Conservation (phyloP, 2,797 vertebrate genomes). For the Pelobates cultripes region DNA sequence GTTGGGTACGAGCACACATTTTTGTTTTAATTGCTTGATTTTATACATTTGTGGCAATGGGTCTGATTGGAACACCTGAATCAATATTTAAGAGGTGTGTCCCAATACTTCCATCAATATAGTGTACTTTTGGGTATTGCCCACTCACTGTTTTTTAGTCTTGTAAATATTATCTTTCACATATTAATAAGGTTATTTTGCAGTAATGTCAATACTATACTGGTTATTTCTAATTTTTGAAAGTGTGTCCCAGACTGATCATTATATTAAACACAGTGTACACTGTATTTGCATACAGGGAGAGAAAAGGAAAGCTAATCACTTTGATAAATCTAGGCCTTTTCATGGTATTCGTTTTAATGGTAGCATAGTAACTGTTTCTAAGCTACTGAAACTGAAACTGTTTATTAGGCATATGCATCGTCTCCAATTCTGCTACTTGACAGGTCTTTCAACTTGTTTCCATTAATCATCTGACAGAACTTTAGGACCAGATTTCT, state of each 20-base stretch:
- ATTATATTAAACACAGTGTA: not conserved
- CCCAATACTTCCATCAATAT: too few relatives aligned
- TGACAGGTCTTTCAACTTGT: constrained; percentile 7
- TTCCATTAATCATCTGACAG: constrained; percentile 8
- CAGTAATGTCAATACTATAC: not conserved
- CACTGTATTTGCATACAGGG: not conserved
- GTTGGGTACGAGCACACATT: too few relatives aligned
- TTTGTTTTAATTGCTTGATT: too few relatives aligned
- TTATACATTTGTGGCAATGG: too few relatives aligned
- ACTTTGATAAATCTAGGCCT: not conserved
- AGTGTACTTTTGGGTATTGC: too few relatives aligned
- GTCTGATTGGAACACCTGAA: too few relatives aligned
- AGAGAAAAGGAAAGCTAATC: not conserved
- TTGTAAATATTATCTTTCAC: too few relatives aligned
- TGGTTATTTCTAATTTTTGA: not conserved
- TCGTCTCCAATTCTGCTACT: not conserved
- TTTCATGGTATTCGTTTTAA: not conserved
- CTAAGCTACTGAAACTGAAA: not conserved
- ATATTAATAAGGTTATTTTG: too few relatives aligned
- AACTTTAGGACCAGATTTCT: not conserved
- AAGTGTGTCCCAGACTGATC: not conserved
- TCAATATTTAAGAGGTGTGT: too few relatives aligned
- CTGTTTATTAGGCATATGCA: not conserved
- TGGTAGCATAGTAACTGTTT: constrained; percentile 16
- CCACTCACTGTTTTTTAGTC: too few relatives aligned